Percentiles rank a stretch among this genome's conserved stretches.
Evolutionary conservation across 2,797 vertebrate genomes (phyloP).

Genomic region (Limosa lapponica): DNA sequence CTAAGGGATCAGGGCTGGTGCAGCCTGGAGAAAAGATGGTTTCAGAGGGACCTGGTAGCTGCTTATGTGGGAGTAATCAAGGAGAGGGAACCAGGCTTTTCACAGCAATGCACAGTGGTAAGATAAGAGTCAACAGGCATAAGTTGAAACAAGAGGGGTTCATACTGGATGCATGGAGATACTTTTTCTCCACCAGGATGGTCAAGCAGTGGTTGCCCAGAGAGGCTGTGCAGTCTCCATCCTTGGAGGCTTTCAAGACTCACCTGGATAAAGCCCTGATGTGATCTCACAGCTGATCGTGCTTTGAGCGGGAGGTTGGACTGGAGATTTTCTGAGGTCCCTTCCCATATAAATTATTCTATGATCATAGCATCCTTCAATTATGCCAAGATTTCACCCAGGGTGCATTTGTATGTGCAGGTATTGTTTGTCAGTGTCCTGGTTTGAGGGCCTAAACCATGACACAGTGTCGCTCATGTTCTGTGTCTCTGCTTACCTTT

Average conservation of each 20-base stretch:
- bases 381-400: background rate
- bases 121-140: background rate
- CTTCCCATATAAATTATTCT: background rate
- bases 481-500: background rate
- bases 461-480: background rate
- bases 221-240: background rate
- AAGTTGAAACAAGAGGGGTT: background rate
- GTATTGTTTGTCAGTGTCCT: background rate
- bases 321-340: background rate
- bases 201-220: background rate
- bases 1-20: background rate
- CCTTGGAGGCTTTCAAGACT: background rate
- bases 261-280: background rate
- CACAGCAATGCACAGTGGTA: background rate
- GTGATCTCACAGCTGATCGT: background rate
- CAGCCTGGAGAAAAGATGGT: background rate
- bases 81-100: background rate
- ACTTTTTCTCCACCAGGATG: background rate
- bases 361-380: background rate
- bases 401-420: background rate
- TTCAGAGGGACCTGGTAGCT: background rate
- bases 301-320: background rate
- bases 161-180: background rate
- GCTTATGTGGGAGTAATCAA: accelerated
- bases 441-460: too few relatives aligned